A percentile compares a stretch with the other conserved stretches of the same genome.
phyloP scores from a whole-genome alignment of 2,797 vertebrate genomes.

The Morus bassanus region DNA sequence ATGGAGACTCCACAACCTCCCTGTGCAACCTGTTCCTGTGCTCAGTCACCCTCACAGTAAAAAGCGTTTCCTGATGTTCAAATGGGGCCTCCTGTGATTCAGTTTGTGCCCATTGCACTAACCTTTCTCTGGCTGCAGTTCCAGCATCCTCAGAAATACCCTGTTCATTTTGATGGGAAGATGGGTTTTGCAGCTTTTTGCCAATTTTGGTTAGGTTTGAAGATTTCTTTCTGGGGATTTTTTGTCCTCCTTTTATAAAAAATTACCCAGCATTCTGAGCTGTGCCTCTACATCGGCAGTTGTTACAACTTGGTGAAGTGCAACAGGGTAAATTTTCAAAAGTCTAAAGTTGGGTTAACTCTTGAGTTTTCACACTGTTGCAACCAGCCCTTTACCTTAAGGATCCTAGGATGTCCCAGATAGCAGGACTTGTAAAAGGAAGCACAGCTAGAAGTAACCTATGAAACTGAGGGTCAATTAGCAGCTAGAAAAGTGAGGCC shows the following conservation, averaged over 20 bases:
- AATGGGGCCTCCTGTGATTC: background rate
- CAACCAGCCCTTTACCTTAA: background rate
- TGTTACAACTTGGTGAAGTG: background rate
- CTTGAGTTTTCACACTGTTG: background rate
- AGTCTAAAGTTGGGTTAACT: background rate
- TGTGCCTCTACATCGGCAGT: background rate
- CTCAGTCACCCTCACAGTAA: background rate
- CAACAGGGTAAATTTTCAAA: background rate
- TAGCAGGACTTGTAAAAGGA: background rate
- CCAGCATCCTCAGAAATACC: background rate
- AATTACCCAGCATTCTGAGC: background rate
- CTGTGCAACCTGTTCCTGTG: background rate
- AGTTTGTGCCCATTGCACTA: background rate
- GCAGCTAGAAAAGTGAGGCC: background rate
- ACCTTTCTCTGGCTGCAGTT: background rate
- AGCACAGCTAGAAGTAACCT: background rate
- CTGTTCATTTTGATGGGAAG: background rate
- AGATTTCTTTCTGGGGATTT: background rate
- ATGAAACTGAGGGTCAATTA: background rate
- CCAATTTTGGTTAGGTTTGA: background rate
- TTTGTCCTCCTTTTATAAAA: background rate
- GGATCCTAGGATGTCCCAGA: background rate
- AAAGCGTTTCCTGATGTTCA: background rate
- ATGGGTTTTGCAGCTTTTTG: background rate
- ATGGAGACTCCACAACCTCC: background rate